Conservation (phyloP, 2,113 vertebrate genomes). For the Charadrius vociferus region DNA sequence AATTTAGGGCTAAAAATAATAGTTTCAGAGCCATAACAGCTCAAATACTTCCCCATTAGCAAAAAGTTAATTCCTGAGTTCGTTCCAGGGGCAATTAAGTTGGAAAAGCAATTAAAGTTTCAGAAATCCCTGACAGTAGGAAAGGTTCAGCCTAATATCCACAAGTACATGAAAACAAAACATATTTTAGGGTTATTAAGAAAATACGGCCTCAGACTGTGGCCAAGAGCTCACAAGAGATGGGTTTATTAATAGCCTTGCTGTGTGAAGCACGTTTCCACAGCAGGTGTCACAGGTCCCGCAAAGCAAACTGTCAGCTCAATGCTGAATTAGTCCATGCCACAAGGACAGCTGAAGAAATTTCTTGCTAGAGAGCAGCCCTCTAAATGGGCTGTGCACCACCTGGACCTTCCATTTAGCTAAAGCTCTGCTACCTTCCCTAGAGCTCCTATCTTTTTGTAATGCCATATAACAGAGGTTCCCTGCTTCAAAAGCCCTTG, state of each 20-base stretch:
- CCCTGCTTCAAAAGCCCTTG: neutral
- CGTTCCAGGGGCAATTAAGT: constrained; percentile 56
- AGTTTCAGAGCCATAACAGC: constrained; percentile 24
- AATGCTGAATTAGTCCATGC: neutral
- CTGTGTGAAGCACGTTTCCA: neutral
- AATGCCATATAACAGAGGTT: neutral
- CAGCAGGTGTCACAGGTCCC: neutral
- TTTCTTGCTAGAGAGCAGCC: neutral
- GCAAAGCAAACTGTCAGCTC: neutral
- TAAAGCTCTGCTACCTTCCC: neutral
- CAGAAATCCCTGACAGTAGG: constrained; percentile 32
- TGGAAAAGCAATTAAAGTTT: constrained; percentile 56
- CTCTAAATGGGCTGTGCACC: neutral
- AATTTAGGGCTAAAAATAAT: constrained; percentile 63
- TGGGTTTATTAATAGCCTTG: neutral
- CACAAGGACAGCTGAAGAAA: neutral
- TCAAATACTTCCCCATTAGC: constrained; percentile 53
- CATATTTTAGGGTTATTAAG: constrained; percentile 25
- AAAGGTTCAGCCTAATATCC: constrained; percentile 34
- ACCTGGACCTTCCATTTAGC: neutral
- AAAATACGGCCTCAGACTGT: neutral
- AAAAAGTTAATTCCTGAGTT: constrained; percentile 51
- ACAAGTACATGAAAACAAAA: constrained; percentile 45
- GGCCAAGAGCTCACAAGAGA: neutral
- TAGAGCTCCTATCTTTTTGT: neutral